Percentiles rank a stretch among this genome's conserved stretches.
These are phyloP conservation scores for Kryphioiulus occultus DNA, from an alignment of 2,888 invertebrate genomes.

Conservation along the genomic window DNA sequence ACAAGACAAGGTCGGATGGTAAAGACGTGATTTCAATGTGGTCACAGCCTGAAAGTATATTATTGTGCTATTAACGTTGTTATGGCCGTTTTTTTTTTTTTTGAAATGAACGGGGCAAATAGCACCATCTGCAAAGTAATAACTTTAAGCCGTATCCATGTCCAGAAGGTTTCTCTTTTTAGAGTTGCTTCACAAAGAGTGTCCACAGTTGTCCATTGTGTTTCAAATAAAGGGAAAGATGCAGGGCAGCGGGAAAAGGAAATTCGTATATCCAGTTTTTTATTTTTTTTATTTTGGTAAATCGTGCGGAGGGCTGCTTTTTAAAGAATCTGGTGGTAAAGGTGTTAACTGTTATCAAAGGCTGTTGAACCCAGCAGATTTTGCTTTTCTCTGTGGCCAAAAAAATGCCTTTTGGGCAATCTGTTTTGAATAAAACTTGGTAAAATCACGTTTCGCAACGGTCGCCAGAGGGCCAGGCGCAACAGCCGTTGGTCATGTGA, in stretches of 20 bases:
- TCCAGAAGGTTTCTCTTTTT: background rate
- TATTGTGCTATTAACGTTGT: no score
- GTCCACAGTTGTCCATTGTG: background rate
- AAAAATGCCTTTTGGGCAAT: background rate
- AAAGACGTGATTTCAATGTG: background rate
- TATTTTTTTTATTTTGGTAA: background rate
- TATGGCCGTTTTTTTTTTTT: no score
- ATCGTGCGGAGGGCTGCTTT: background rate
- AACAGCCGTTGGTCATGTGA: slow-evolving; percentile 32
- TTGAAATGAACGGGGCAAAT: no score
- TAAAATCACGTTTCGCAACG: slow-evolving; percentile 20
- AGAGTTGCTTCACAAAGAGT: background rate
- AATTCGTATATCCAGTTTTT: background rate
- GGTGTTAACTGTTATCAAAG: slow-evolving; percentile 28
- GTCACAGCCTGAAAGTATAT: background rate
- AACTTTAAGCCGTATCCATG: no score
- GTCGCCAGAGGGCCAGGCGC: slow-evolving; percentile 7
- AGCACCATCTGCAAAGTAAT: no score
- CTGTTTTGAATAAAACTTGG: slow-evolving; percentile 16
- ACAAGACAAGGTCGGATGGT: background rate
- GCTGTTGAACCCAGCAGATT: slow-evolving; percentile 21
- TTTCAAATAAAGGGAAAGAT: background rate
- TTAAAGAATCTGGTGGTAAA: background rate
- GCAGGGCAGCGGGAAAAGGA: slow-evolving; percentile 7
- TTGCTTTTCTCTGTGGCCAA: background rate